phyloP scores from a whole-genome alignment of 2,113 vertebrate species.

The Saguinus midas region DNA sequence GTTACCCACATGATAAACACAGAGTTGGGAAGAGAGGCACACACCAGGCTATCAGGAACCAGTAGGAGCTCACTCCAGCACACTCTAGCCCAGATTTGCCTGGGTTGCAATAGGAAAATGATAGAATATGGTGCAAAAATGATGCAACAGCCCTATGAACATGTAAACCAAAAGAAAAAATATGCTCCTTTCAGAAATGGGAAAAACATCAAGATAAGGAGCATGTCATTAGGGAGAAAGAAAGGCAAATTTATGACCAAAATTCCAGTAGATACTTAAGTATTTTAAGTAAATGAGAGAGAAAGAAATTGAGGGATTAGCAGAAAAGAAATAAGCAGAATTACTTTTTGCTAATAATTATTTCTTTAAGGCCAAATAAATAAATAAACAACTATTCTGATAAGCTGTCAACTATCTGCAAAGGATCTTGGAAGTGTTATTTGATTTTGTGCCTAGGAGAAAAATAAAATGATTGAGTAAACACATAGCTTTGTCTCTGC shows the following conservation, averaged over 20 bases:
- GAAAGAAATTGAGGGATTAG: neutral
- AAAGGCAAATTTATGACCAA: neutral
- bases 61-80: neutral
- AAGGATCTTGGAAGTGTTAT: neutral
- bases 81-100: neutral
- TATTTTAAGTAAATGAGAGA: neutral
- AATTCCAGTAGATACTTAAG: neutral
- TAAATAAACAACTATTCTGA: neutral
- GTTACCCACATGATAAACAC: neutral
- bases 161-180: neutral
- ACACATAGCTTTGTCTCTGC: neutral
- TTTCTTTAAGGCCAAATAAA: neutral
- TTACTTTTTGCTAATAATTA: neutral
- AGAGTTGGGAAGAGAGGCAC: neutral
- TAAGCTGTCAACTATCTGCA: neutral
- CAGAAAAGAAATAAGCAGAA: neutral
- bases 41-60: neutral
- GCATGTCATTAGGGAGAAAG: neutral
- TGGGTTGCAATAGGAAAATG: neutral
- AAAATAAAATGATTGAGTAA: neutral
- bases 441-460: neutral
- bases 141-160: neutral
- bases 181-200: neutral
- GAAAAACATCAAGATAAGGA: neutral
- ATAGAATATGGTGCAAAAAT: neutral